Percentiles rank a stretch among this genome's conserved stretches.
These are phyloP conservation scores for Ornithoptera priamus DNA, from an alignment of 2,888 invertebrate genomes.

Conservation along the genomic window DNA sequence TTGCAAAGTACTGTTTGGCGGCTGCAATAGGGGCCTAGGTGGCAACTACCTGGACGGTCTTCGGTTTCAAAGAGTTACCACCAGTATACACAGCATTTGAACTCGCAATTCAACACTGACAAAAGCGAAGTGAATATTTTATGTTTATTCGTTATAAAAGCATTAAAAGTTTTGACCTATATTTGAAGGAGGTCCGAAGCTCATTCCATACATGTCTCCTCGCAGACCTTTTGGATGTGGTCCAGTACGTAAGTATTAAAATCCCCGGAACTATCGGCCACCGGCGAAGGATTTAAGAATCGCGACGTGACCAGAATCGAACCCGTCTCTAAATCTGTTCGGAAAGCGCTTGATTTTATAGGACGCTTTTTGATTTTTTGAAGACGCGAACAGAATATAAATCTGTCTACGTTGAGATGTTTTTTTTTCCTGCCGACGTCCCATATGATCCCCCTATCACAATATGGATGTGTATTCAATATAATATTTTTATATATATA, in stretches of 20 bases:
- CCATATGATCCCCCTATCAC: neutral
- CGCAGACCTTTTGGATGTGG: conserved; percentile 5
- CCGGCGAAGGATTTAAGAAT: conserved; percentile 28
- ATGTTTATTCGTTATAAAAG: neutral
- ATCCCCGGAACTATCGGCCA: conserved; percentile 23
- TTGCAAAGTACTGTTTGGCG: no score
- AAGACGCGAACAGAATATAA: conserved; percentile 20
- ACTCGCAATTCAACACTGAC: neutral
- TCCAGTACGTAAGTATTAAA: conserved; percentile 15
- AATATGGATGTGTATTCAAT: no score
- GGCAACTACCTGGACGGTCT: no score
- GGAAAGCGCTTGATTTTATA: conserved; percentile 29
- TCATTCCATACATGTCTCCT: neutral
- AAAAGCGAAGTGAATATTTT: neutral
- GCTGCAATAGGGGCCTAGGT: no score
- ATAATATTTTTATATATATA: no score
- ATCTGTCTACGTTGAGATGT: conserved; percentile 2
- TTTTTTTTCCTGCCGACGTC: neutral
- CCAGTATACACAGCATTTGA: neutral
- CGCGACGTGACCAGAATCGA: conserved; percentile 24
- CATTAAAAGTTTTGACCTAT: neutral
- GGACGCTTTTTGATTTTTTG: conserved; percentile 29
- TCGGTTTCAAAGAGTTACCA: no score
- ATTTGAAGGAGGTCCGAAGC: neutral
- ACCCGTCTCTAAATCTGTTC: conserved; percentile 25